Base-by-base conservation (phyloP, 2,113 vertebrate species). In the Percina caprodes region DNA sequence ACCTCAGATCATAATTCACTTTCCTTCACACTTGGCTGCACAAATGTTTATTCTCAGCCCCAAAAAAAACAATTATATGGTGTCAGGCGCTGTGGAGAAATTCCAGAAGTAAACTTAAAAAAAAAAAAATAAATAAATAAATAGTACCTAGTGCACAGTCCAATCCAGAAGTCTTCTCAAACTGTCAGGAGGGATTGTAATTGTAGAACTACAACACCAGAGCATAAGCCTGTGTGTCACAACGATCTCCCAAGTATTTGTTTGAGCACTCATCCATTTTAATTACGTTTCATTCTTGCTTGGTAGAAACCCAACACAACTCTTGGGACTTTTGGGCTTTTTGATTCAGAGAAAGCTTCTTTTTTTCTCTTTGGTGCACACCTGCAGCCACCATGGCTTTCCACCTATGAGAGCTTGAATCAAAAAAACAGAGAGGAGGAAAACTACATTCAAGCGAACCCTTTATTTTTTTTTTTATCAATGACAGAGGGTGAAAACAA, bases 391-490 rank as follows among this genome's bases (percentile, higher is more conserved):
- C 54, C 16, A 2, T 48, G 26, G 67, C 74, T 71, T 69, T 78
- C 62, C 49, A 24, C 14, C 0, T 16, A 59, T 39, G 45, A 54
- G 16, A 73, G 51, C 51, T 71, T 3, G 26, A 82, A 86, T 69
- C 62, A 21, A 21, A 65, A 54, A 67, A 51, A 54, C 9, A 63
- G 39, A 63, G 5, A 21, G 16, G 13, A 74, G 58, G 56, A 83
- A 63, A 79, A 67, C 58, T 82, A 51, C 71, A 79, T 69, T 82
- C 30, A 74, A 73, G 51, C 62, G 68, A 75, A 33, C n/a, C 33
- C 60, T 10, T n/a, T n/a, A n/a, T n/a, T n/a, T n/a, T n/a, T n/a
- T n/a, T 10, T 88, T 87, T 88, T 70, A 89, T 92, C 70, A 86
- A 60, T 80, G 85, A 89, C 83, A 65, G 15, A 89, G 63, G 21